A percentile compares a stretch with the other conserved stretches of the same genome.
phyloP scores from a whole-genome alignment of 2,113 vertebrate species.

The Grammomys surdaster region DNA sequence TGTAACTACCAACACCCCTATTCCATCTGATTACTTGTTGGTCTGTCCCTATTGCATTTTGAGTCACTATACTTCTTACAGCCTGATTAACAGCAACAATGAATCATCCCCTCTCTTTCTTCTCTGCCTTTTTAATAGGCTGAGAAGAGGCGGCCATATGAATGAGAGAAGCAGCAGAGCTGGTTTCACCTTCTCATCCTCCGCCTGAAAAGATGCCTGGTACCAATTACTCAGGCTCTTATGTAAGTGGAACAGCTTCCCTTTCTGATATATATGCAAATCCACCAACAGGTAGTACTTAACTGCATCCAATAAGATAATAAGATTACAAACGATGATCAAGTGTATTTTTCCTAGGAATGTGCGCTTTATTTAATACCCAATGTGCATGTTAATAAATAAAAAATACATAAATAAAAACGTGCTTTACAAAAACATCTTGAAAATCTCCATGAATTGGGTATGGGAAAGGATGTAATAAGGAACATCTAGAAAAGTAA shows the following conservation, averaged over 20 bases:
- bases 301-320: background rate
- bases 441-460: background rate
- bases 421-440: background rate
- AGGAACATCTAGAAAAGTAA: background rate
- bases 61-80: background rate
- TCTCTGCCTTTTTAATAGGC: conserved; percentile 14
- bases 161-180: background rate
- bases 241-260: background rate
- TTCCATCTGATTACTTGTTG: background rate
- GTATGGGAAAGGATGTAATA: background rate
- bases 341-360: background rate
- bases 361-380: background rate
- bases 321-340: background rate
- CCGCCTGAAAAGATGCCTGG: background rate
- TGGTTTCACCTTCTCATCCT: background rate
- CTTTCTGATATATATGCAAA: background rate
- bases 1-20: background rate
- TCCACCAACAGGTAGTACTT: background rate
- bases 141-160: background rate
- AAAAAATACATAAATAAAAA: too few species aligned
- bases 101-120: background rate
- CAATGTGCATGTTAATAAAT: background rate
- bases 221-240: background rate
- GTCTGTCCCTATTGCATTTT: background rate
- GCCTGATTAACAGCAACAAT: background rate